Base-by-base conservation (phyloP, 1,140 invertebrate species). In the Leucophenga varia region DNA sequence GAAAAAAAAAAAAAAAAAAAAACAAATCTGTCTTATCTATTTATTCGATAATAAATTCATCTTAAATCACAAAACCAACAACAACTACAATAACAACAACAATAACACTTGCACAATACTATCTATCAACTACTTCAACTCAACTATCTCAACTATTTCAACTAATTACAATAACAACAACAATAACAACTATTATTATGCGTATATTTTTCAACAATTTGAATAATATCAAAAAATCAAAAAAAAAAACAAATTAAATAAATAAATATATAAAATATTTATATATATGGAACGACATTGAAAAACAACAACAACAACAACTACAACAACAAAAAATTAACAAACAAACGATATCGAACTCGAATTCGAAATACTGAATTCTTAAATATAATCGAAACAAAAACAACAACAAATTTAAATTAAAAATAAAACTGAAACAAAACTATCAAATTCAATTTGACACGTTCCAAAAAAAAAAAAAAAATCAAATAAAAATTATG, bases 201-300 rank as follows among this genome's bases (percentile, higher is more conserved):
- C 22, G 39, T 41, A 41, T 17, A 41, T 30, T 28, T n/a, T n/a
- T n/a, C n/a, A n/a, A n/a, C n/a, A n/a, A n/a, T n/a, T 41, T 10
- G 16, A 25, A 16, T 13, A 2, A 18, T 28, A 12, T 2, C 3
- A 14, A 38, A 38, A 40, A 13, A n/a, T 13, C 9, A n/a, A 12
- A 22, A 22, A 13, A 22, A 22, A 20, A 21, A 9, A 25, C 16
- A 13, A 25, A 28, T 7, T 7, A 28, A 28, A 28, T 28, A 28
- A 7, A 28, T 28, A 28, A 7, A 40, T 25, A n/a, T 30, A n/a
- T n/a, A n/a, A 30, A 30, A 30, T 30, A 30, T n/a, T 30, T 30
- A 30, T n/a, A 30, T 30, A 30, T 30, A 30, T 30, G 25, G 7
- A 30, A 30, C 7, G n/a, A 30, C 7, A 8, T n/a, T 30, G 7